Base-by-base conservation (phyloP, 2,797 vertebrate species). In the Neosalanx taihuensis region DNA sequence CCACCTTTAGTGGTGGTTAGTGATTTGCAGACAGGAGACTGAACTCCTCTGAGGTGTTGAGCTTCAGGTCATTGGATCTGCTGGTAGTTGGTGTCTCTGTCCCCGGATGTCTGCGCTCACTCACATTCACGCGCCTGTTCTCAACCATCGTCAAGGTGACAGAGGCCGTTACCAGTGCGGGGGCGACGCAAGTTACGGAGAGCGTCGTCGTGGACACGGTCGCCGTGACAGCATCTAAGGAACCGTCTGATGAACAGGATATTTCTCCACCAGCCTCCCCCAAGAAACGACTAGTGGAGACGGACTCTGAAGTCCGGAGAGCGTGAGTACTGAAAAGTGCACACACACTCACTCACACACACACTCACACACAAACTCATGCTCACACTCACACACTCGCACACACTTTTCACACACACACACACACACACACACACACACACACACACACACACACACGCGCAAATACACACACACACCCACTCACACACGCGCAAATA, bases 251-350 rank as follows among this genome's bases (percentile, higher is more conserved):
- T 1, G 89, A 92, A 79, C 92, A 94, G 74, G 94, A 97, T 15
- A 60, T 94, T 26, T 90, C 92, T 0, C 94, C 95, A 0, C 94
- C 96, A 0, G 94, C 95, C 23, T 95, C 94, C 0, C 93, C 94
- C 0, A 98, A 96, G 91, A 98, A 93, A 90, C 93, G 94, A 18
- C 93, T 98, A 88, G 79, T 95, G 79, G 93, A 94, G 33, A 89
- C 91, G 0, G 95, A 98, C n/a, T 69, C 74, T 1, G 95, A 95
- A 88, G 88, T 92, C 74, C 94, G 90, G 88, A 93, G 89, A 91
- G 91, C 85, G 98, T 99, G 91, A 92, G 94, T 73, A 53, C 29
- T 0, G 4, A 6, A 12, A 30, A n/a, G 49, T 37, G 31, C 18
- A 61, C 2, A 53, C 68, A 60, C 62, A 70, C 67, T 66, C 37